Percentiles rank a stretch among this genome's conserved stretches.
These are phyloP conservation scores for Microctonus hyperodae DNA, from an alignment of 2,888 invertebrate species.

Conservation along the genomic window DNA sequence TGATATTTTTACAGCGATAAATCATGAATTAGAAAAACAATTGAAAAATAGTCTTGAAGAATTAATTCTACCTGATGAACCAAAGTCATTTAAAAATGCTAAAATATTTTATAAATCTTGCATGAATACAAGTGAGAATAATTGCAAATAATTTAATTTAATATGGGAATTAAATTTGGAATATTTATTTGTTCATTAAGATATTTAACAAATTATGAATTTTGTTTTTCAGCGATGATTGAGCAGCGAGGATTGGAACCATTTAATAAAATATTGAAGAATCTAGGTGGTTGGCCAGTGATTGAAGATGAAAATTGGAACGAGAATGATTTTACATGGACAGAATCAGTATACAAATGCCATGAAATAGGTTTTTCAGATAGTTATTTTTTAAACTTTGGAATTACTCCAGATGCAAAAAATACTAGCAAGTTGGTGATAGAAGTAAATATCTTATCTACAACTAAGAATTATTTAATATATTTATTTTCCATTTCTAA, in stretches of 20 bases:
- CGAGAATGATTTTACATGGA: slow-evolving; percentile 78
- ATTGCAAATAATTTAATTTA: too few species aligned
- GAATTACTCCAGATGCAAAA: slow-evolving; percentile 86
- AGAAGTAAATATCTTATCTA: slow-evolving; percentile 73
- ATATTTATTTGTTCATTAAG: not conserved
- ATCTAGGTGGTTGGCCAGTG: slow-evolving; percentile 94
- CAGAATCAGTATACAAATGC: slow-evolving; percentile 82
- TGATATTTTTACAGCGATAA: slow-evolving; percentile 75
- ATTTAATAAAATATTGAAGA: slow-evolving; percentile 73
- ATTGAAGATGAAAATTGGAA: slow-evolving; percentile 80
- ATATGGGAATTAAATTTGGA: slow-evolving; percentile 62
- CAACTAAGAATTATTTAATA: slow-evolving; percentile 33
- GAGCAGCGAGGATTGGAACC: slow-evolving; percentile 80
- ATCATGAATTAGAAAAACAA: slow-evolving; percentile 75
- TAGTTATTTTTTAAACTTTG: slow-evolving; percentile 90
- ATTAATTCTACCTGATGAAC: slow-evolving; percentile 66
- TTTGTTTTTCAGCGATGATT: slow-evolving; percentile 72
- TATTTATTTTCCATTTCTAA: not conserved
- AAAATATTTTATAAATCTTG: slow-evolving; percentile 86
- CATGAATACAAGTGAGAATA: slow-evolving; percentile 79
- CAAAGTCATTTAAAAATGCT: slow-evolving; percentile 76
- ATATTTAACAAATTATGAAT: not conserved
- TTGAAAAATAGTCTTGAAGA: slow-evolving; percentile 73
- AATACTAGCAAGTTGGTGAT: slow-evolving; percentile 86
- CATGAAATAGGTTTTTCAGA: slow-evolving; percentile 82